Conservation (phyloP, 2,797 vertebrate genomes). For the Pristis pectinata region DNA sequence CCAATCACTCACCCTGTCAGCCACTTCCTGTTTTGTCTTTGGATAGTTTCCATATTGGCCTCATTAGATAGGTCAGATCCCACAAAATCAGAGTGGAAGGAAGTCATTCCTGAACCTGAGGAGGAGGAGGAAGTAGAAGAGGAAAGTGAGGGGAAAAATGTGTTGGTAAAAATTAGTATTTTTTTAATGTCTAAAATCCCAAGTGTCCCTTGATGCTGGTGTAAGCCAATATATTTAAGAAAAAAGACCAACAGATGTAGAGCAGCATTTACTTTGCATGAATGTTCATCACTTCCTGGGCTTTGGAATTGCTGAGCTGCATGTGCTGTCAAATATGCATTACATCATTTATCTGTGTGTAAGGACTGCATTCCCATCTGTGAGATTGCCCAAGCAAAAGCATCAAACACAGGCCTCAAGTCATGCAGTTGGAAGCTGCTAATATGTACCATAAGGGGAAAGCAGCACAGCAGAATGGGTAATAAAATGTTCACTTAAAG, state of each 20-base stretch:
- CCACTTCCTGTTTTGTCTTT: too few relatives aligned
- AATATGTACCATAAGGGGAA: neutral
- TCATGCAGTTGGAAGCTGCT: neutral
- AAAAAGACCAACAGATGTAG: neutral
- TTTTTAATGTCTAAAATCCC: neutral
- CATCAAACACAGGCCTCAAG: neutral
- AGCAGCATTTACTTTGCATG: neutral
- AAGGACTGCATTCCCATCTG: too few relatives aligned
- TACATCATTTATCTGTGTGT: neutral
- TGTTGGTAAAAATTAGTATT: neutral
- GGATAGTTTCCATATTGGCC: too few relatives aligned
- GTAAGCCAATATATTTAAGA: neutral
- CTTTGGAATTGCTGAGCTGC: neutral
- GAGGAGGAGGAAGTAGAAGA: too few relatives aligned
- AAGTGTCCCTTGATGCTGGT: neutral
- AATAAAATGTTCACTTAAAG: neutral
- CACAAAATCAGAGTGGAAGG: too few relatives aligned
- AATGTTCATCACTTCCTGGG: neutral
- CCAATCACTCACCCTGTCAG: too few relatives aligned
- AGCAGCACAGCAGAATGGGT: neutral
- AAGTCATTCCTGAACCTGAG: too few relatives aligned
- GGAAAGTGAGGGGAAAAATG: neutral
- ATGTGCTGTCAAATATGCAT: neutral
- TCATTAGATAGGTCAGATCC: too few relatives aligned
- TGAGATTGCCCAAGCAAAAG: neutral